Percentiles rank a stretch among this genome's conserved stretches.
Conservation (phyloP, 2,888 invertebrate genomes). For the Homarus gammarus region DNA sequence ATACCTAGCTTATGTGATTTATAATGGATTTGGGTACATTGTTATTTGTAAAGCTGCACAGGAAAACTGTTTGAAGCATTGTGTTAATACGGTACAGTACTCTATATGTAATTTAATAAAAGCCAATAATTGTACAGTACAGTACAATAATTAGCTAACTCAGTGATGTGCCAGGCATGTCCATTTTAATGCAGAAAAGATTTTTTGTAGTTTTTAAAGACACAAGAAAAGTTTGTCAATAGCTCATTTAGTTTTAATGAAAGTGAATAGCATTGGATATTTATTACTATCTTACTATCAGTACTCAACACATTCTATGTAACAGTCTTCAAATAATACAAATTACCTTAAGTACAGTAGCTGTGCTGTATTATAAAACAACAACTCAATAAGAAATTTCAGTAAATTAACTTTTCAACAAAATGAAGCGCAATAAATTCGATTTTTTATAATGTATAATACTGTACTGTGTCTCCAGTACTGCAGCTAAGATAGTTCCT, state of each 20-base stretch:
- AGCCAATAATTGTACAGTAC: neutral
- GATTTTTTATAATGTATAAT: too few relatives aligned
- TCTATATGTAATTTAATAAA: neutral
- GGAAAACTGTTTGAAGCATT: neutral
- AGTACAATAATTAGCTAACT: neutral
- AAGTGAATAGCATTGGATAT: neutral
- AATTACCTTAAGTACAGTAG: too few relatives aligned
- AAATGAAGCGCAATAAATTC: too few relatives aligned
- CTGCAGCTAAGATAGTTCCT: too few relatives aligned
- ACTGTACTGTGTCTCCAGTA: too few relatives aligned
- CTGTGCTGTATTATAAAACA: too few relatives aligned
- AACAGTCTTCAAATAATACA: too few relatives aligned
- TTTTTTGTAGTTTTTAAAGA: neutral
- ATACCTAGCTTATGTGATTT: conserved; percentile 28
- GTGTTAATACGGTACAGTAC: neutral
- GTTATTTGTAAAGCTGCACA: neutral
- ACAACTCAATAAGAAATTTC: too few relatives aligned
- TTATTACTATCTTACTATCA: too few relatives aligned
- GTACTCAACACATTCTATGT: too few relatives aligned
- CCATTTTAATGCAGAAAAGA: neutral
- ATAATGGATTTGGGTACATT: neutral
- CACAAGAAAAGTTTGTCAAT: neutral
- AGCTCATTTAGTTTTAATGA: neutral
- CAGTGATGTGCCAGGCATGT: neutral
- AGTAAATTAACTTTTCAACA: too few relatives aligned